Conservation (phyloP, 2,888 invertebrate species). For the Drosophila fungiperda region DNA sequence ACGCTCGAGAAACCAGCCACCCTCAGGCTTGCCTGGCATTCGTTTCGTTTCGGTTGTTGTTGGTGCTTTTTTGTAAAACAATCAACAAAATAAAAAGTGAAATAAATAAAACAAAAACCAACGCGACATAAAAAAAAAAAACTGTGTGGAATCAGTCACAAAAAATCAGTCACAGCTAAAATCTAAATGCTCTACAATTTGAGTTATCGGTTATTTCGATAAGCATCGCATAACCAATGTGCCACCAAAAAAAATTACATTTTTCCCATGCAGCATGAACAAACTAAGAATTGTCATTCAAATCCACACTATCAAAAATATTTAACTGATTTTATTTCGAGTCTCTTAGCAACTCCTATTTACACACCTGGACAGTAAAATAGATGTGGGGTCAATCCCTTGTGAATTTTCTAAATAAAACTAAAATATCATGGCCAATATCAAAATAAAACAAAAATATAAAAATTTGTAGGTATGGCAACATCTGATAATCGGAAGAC, state of each 20-base stretch:
- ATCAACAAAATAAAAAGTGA: conserved; percentile 71
- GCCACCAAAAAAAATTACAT: background rate
- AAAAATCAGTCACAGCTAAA: conserved; percentile 21
- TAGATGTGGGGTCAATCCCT: no score
- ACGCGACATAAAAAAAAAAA: conserved; percentile 42
- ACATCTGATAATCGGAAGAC: no score
- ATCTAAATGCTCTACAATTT: conserved; percentile 49
- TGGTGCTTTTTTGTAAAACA: conserved; percentile 68
- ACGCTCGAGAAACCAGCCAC: conserved; percentile 4
- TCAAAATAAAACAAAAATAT: no score
- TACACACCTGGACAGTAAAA: background rate
- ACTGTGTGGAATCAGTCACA: conserved; percentile 27
- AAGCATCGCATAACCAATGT: background rate
- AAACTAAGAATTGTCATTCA: background rate
- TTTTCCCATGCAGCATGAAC: background rate
- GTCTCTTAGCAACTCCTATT: no score
- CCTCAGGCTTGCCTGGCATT: conserved; percentile 33
- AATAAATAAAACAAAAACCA: conserved; percentile 62
- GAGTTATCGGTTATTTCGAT: background rate
- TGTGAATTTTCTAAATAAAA: no score
- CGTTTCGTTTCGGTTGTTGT: conserved; percentile 45
- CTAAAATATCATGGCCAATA: no score
- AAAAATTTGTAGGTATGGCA: no score
- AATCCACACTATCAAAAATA: background rate
- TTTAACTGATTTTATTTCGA: background rate